A percentile compares a stretch with the other conserved stretches of the same genome.
Evolutionary conservation across 2,888 invertebrate species (phyloP).

Genomic region (Heliconius hortense): DNA sequence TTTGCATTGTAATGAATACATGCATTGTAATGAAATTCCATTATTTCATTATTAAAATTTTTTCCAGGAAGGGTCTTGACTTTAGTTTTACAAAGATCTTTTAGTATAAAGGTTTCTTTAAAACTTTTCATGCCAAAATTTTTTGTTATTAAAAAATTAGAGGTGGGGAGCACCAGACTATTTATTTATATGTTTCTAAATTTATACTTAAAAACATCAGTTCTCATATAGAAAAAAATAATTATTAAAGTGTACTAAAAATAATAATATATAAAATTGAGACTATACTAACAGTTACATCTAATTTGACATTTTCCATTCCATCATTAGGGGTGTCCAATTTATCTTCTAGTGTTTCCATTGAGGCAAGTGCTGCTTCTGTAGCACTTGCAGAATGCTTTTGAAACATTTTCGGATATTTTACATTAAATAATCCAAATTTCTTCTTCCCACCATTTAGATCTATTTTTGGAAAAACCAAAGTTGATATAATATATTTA

Average conservation of each 20-base stretch:
- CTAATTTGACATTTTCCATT: slow-evolving; percentile 87
- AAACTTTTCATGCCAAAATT: too few relatives aligned
- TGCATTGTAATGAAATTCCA: too few relatives aligned
- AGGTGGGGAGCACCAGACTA: too few relatives aligned
- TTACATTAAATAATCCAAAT: slow-evolving; percentile 57
- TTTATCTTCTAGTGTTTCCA: slow-evolving; percentile 91
- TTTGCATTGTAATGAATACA: too few relatives aligned
- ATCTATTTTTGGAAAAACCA: slow-evolving; percentile 50
- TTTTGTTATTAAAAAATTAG: too few relatives aligned
- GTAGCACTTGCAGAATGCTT: slow-evolving; percentile 78
- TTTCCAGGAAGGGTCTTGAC: too few relatives aligned
- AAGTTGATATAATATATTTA: background rate
- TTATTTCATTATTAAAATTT: too few relatives aligned
- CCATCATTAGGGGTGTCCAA: slow-evolving; percentile 87
- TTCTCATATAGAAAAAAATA: too few relatives aligned
- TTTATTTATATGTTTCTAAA: too few relatives aligned
- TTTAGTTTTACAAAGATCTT: too few relatives aligned
- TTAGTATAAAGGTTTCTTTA: too few relatives aligned
- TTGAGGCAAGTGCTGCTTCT: slow-evolving; percentile 89
- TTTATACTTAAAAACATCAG: too few relatives aligned
- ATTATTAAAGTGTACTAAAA: background rate
- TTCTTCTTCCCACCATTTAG: slow-evolving; percentile 48
- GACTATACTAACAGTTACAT: slow-evolving; percentile 69
- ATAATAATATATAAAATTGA: background rate
- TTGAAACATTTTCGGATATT: slow-evolving; percentile 80